Evolutionary conservation across 2,888 invertebrate species (phyloP).

Genomic region (Palloptera scutellata): DNA sequence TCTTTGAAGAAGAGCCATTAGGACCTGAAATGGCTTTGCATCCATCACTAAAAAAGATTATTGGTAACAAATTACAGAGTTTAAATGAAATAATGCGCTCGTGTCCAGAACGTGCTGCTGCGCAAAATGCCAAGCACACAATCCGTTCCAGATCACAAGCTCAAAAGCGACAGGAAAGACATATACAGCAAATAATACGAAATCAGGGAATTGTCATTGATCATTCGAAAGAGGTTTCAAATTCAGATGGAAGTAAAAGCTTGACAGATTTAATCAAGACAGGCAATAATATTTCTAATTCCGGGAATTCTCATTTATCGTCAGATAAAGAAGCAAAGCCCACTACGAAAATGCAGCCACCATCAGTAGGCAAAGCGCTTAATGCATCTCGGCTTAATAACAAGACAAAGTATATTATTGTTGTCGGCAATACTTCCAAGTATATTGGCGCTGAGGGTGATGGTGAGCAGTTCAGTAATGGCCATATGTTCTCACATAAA

Average conservation of each 20-base stretch:
- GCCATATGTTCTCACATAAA: conserved; percentile 81
- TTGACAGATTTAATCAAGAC: conserved; percentile 16
- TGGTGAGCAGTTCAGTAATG: conserved; percentile 63
- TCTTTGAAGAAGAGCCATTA: conserved; percentile 49
- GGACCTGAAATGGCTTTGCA: conserved; percentile 70
- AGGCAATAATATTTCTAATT: background rate
- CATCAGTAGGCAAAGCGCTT: conserved; percentile 25
- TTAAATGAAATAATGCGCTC: conserved; percentile 64
- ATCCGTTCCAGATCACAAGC: conserved; percentile 55
- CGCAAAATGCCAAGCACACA: conserved; percentile 63
- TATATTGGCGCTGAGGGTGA: conserved; percentile 74
- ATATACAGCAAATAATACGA: conserved; percentile 52
- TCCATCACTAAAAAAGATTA: conserved; percentile 77
- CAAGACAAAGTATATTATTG: conserved; percentile 67
- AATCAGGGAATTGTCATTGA: conserved; percentile 56
- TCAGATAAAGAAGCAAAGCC: conserved; percentile 43
- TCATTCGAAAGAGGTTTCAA: conserved; percentile 45
- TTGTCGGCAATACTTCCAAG: conserved; percentile 80
- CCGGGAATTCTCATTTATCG: conserved; percentile 42
- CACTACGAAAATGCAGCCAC: background rate
- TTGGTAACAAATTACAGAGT: conserved; percentile 69
- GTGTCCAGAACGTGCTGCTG: conserved; percentile 65
- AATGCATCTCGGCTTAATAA: conserved; percentile 55
- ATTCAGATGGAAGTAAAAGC: conserved; percentile 20
- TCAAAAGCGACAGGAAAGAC: conserved; percentile 52